phyloP scores from a whole-genome alignment of 2,113 vertebrate species.

The Neotragus pygmaeus region DNA sequence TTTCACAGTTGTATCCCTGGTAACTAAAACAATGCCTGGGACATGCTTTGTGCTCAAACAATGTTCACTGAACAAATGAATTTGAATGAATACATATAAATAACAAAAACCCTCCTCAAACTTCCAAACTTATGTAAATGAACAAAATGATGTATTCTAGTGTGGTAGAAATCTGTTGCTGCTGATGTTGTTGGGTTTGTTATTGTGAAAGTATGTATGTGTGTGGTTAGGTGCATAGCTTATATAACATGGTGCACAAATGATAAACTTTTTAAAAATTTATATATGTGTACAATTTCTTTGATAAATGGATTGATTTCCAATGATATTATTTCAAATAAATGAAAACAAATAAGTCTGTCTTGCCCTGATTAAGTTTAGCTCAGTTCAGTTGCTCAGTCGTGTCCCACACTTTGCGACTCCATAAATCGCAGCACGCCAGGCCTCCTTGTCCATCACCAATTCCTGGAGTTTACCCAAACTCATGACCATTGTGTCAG shows the following conservation, averaged over 20 bases:
- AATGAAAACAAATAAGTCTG: background rate
- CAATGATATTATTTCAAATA: background rate
- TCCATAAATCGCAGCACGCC: too few species aligned
- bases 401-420: rapidly evolving
- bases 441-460: too few species aligned
- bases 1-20: background rate
- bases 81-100: background rate
- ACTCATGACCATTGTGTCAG: too few species aligned
- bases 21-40: background rate
- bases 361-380: background rate
- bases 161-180: background rate
- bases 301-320: background rate
- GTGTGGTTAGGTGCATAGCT: background rate
- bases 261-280: background rate
- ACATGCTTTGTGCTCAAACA: background rate
- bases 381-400: too few species aligned
- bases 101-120: background rate
- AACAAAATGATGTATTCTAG: background rate
- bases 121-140: background rate
- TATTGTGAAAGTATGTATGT: background rate
- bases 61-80: background rate
- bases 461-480: too few species aligned
- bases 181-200: background rate
- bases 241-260: background rate
- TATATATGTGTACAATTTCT: background rate